Conservation (phyloP, 2,113 vertebrate genomes). For the Struthidea cinerea region DNA sequence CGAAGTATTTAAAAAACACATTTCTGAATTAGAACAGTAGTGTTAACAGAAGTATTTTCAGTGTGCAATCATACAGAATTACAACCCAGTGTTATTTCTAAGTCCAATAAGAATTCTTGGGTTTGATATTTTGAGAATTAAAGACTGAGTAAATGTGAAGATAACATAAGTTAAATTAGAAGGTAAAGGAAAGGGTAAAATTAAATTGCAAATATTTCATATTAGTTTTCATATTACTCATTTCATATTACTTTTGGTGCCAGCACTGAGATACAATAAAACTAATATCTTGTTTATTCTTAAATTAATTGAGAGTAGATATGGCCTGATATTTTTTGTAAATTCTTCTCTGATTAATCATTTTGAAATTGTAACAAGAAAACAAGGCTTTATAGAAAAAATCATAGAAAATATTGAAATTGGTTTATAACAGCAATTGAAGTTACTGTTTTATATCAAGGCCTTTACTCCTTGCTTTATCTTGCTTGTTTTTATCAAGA, state of each 20-base stretch:
- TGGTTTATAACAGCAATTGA: background rate
- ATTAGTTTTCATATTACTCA: background rate
- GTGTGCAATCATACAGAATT: background rate
- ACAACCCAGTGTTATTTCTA: background rate
- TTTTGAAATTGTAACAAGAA: background rate
- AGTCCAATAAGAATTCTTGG: background rate
- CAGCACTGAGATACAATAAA: background rate
- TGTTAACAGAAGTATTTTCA: background rate
- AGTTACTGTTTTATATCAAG: background rate
- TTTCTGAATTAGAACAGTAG: background rate
- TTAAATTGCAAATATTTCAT: background rate
- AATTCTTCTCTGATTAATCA: background rate
- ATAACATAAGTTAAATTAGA: background rate
- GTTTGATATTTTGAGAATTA: background rate
- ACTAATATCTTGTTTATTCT: background rate
- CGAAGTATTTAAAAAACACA: background rate
- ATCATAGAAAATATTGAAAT: background rate
- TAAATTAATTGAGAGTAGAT: background rate
- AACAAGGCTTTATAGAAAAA: background rate
- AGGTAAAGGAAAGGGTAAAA: background rate
- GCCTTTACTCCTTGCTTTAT: background rate
- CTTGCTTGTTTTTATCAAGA: background rate
- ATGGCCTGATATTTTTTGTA: background rate
- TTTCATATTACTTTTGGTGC: background rate
- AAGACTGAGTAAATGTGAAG: background rate